Evolutionary conservation across 1,140 invertebrate species (phyloP), one percentile per base, ranked within the genome.

Genomic region (Branchinecta lynchi): DNA sequence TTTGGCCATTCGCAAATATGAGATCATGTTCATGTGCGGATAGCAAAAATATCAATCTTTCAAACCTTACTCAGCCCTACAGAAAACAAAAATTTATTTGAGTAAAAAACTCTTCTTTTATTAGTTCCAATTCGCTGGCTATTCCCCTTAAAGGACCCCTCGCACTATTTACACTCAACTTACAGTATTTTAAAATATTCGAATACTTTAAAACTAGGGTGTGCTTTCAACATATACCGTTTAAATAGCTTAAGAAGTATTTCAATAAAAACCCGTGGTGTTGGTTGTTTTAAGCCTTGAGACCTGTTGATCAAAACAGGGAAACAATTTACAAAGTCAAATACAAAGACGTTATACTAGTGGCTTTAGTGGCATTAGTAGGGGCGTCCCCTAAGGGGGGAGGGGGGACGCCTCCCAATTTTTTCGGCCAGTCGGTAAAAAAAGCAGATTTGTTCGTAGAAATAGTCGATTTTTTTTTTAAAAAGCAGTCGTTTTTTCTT

Each of bases 281-380:
- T 9, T n/a, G n/a, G 46, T n/a, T n/a, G 46, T 51, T 51, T 51
- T 9, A 9, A n/a, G n/a, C 46, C 46, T 51, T 9, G 9, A 51
- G 9, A 51, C n/a, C 9, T 51, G n/a, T 51, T 51, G 46, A 51
- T 51, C n/a, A 51, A 51, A 51, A 51, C n/a, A 51, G 46, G 9
- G 46, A 51, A 51, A 51, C 46, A 51, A 9, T 51, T n/a, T 51
- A 9, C n/a, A 51, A 51, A 51, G n/a, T 51, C n/a, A 51, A 51
- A n/a, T 51, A 51, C 9, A 51, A 51, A 9, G 46, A 51, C 46
- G 9, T 51, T 51, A n/a, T n/a, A n/a, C n/a, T 51, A 9, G 46
- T n/a, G n/a, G 9, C 46, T 9, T 51, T 51, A 51, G 9, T 51
- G 46, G n/a, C 46, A 51, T 9, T 51, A 9, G 9, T n/a, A 51